phyloP scores from a whole-genome alignment of 1,140 invertebrate species.

The Heliothis virescens region DNA sequence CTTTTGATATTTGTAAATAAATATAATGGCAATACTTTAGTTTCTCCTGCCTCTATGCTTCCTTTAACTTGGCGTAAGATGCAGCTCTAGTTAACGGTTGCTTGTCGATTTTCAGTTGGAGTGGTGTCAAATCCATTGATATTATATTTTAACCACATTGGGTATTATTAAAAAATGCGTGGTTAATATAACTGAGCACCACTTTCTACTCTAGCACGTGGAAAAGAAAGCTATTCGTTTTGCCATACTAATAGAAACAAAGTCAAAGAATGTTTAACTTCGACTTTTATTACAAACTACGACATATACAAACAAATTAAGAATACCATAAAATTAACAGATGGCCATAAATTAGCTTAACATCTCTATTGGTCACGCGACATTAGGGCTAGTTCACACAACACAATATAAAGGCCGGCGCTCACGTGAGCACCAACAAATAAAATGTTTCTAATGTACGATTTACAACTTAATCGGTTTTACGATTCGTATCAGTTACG shows the following conservation, averaged over 20 bases:
- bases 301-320: conserved; percentile 6
- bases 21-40: not conserved
- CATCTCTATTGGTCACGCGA: not conserved
- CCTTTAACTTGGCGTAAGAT: too few relatives aligned
- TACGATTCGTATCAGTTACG: conserved; percentile 25
- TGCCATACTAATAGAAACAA: not conserved
- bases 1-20: not conserved
- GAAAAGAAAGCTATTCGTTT: not conserved
- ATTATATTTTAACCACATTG: too few relatives aligned
- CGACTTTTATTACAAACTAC: not conserved
- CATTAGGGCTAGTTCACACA: not conserved
- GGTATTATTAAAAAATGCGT: too few relatives aligned
- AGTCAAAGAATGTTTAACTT: not conserved
- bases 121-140: too few relatives aligned
- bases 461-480: conserved; percentile 42
- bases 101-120: too few relatives aligned
- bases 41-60: not conserved
- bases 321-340: not conserved
- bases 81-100: too few relatives aligned
- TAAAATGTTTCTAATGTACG: conserved; percentile 22
- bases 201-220: not conserved
- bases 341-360: conserved; percentile 21
- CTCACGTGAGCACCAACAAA: not conserved
- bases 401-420: conserved; percentile 4
- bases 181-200: too few relatives aligned